Evolutionary conservation across 1,140 invertebrate species (phyloP), one percentile per base, ranked within the genome.

Genomic region (Kradibia gibbosae): DNA sequence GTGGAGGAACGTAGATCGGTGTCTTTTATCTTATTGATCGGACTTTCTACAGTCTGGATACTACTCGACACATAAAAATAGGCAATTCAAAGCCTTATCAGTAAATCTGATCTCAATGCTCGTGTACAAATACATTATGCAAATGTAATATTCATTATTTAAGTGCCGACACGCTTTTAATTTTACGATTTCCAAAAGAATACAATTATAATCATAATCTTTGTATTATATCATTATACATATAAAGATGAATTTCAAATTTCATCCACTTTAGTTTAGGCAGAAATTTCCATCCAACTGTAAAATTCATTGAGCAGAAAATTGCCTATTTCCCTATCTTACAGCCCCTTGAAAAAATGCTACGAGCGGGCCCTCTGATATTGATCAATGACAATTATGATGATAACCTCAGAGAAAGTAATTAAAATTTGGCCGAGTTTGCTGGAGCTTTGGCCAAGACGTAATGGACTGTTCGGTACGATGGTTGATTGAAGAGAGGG

Each of bases 231-330:
- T 28, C 3, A 31, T 31, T 3, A 60, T 11, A 60, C n/a, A n/a
- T n/a, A 60, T 31, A 13, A 28, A 17, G 60, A 62, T 62, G 0
- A 34, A 10, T 4, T 17, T 62, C 20, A 36, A 62, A 62, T 62
- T 20, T 17, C 15, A 20, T 62, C 60, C n/a, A n/a, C n/a, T 8
- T 15, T 0, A 62, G 31, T 3, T 31, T 34, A 4, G 20, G 60
- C 36, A 3, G 0, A 42, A 45, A 45, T 39, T 25, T 34, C 65
- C 20, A 25, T 17, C 28, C n/a, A 22, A 11, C 11, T 72, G 70
- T 28, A 42, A 50, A 55, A 74, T 74, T 74, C 36, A 74, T 74
- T 39, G 72, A 74, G 48, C 50, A n/a, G 72, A 28, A 74, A 74
- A 74, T 74, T 74, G 31, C 72, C 50, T 31, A 17, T 45, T 72